Conservation (phyloP, 1,140 invertebrate genomes). For the Brachionus calyciflorus region DNA sequence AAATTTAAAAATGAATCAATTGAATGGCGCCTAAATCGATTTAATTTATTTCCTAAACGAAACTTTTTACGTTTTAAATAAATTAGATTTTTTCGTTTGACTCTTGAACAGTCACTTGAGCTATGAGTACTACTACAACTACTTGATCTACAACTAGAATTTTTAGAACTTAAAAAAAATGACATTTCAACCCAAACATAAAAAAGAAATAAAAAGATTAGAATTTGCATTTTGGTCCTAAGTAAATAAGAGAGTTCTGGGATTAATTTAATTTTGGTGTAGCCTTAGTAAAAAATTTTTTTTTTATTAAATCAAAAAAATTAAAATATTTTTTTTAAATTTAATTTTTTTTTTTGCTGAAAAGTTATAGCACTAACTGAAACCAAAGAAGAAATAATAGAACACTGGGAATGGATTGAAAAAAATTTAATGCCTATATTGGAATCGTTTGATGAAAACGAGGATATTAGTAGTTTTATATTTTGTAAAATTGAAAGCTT, state of each 20-base stretch:
- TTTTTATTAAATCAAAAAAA: background rate
- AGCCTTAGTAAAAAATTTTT: conserved; percentile 21
- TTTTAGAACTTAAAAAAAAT: background rate
- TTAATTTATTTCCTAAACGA: background rate
- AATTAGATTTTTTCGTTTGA: background rate
- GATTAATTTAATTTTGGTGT: background rate
- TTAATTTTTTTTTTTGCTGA: background rate
- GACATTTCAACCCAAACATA: too few species aligned
- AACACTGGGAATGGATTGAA: conserved; percentile 91
- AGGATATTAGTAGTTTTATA: conserved; percentile 44
- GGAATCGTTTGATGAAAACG: conserved; percentile 11
- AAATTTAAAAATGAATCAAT: background rate
- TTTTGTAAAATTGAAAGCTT: conserved; percentile 88
- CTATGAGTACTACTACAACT: too few species aligned
- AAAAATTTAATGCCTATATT: conserved; percentile 73
- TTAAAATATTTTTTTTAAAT: background rate
- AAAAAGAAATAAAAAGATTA: too few species aligned
- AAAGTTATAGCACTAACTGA: conserved; percentile 74
- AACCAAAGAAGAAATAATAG: conserved; percentile 77
- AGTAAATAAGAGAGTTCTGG: too few species aligned
- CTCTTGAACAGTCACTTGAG: too few species aligned
- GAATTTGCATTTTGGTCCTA: too few species aligned
- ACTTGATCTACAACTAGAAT: background rate
- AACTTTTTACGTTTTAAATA: background rate
- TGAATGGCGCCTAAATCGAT: background rate